These are phyloP conservation scores for Ophthalmolycus amberensis DNA, from an alignment of 2,113 vertebrate genomes.

Conservation along the genomic window DNA sequence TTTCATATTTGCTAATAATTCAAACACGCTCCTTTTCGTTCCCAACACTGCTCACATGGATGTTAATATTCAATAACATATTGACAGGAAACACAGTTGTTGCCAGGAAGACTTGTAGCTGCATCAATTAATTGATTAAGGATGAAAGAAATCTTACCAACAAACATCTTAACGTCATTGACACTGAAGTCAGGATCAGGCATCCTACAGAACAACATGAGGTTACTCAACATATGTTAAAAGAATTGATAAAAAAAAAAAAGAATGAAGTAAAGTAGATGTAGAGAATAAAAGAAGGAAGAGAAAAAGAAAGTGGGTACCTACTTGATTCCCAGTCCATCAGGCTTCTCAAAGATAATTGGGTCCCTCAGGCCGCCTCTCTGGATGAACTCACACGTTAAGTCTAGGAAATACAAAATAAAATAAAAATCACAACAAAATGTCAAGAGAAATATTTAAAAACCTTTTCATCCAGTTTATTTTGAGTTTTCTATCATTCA, in stretches of 20 bases:
- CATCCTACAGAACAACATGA: slow-evolving; percentile 86
- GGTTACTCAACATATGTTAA: background rate
- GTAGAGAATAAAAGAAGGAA: background rate
- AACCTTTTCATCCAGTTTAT: background rate
- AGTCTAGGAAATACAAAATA: slow-evolving; percentile 82
- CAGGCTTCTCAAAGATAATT: slow-evolving; percentile 91
- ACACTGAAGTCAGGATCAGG: slow-evolving; percentile 94
- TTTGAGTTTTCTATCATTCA: background rate
- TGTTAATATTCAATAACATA: background rate
- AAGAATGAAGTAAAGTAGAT: background rate
- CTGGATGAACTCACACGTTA: slow-evolving; percentile 94
- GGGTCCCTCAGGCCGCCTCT: slow-evolving; percentile 92
- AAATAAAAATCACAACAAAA: background rate
- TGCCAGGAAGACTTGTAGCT: background rate
- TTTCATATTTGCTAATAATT: no score
- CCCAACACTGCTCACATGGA: background rate
- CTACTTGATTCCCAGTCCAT: slow-evolving; percentile 94
- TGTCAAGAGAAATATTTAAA: background rate
- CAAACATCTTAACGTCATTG: slow-evolving; percentile 95
- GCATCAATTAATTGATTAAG: background rate
- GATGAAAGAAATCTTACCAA: slow-evolving; percentile 85
- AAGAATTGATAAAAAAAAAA: background rate
- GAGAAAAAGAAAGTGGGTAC: slow-evolving; percentile 31
- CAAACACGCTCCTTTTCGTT: no score
- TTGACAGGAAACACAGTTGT: background rate